phyloP scores from a whole-genome alignment of 37 sponge, comb jelly and placozoan species.

The Aphrocallistes beatrix region DNA sequence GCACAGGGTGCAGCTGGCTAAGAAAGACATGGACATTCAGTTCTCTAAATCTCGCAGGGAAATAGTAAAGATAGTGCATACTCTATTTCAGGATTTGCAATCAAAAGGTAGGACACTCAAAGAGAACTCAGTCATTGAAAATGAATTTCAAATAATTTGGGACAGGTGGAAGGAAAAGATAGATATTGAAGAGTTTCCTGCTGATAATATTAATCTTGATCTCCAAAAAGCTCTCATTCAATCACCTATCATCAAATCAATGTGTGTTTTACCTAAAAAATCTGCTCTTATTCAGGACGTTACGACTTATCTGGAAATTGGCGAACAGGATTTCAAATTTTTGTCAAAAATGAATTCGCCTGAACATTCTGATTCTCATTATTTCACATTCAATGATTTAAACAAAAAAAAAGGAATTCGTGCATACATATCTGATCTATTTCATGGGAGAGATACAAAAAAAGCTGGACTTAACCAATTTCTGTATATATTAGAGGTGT shows the following conservation, averaged over 20 bases:
- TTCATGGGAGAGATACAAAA: not conserved
- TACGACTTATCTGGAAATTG: not conserved
- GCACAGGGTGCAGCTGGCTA: not conserved
- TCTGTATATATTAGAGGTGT: not conserved
- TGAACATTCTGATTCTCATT: not conserved
- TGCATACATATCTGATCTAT: not conserved
- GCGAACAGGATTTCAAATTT: not conserved
- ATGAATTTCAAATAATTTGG: not conserved
- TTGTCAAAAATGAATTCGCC: not conserved
- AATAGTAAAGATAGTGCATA: not conserved
- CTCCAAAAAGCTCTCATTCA: not conserved
- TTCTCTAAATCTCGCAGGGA: not conserved
- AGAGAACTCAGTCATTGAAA: not conserved
- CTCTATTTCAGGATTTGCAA: not conserved
- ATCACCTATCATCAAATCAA: not conserved
- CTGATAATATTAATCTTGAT: not conserved
- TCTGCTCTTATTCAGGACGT: not conserved
- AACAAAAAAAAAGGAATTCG: not conserved
- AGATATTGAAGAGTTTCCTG: not conserved
- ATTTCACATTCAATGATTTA: not conserved
- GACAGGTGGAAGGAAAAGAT: not conserved
- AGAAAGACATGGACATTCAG: not conserved
- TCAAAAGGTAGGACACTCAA: not conserved
- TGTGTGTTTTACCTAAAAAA: not conserved
- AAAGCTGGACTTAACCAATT: not conserved